Evolutionary conservation across 92 coral and sea anemone species (phyloP).

Genomic region (Zoanthus sansibaricus): DNA sequence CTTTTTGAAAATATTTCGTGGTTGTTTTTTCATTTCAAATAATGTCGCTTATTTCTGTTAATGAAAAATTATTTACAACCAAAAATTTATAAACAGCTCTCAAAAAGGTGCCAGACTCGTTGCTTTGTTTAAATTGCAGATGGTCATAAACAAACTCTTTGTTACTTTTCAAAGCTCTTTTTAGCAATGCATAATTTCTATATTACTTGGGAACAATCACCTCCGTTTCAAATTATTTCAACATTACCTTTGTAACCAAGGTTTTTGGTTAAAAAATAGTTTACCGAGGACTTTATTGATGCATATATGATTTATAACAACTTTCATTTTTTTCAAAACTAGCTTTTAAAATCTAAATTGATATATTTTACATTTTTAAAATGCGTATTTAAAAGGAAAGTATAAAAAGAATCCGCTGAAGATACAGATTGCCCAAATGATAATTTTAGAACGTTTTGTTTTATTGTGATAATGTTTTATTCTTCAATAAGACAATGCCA

Average conservation of each 20-base stretch:
- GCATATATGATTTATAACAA: not conserved
- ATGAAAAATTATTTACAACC: not conserved
- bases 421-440: too few species aligned
- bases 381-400: not conserved
- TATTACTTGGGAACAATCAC: not conserved
- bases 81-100: not conserved
- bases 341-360: not conserved
- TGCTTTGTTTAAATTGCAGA: not conserved
- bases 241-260: not conserved
- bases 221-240: not conserved
- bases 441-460: too few species aligned
- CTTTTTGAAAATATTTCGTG: not conserved
- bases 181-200: conserved; percentile 7
- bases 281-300: not conserved
- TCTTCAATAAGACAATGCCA: not conserved
- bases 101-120: not conserved
- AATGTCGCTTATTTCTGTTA: not conserved
- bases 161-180: not conserved
- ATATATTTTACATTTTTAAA: not conserved
- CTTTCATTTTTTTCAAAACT: not conserved
- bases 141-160: not conserved
- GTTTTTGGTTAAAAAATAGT: not conserved
- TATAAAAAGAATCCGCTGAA: not conserved
- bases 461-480: not conserved
- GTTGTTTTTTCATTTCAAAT: not conserved